Base-by-base conservation (phyloP, 1,140 invertebrate genomes). In the Lordiphosa stackelbergi region DNA sequence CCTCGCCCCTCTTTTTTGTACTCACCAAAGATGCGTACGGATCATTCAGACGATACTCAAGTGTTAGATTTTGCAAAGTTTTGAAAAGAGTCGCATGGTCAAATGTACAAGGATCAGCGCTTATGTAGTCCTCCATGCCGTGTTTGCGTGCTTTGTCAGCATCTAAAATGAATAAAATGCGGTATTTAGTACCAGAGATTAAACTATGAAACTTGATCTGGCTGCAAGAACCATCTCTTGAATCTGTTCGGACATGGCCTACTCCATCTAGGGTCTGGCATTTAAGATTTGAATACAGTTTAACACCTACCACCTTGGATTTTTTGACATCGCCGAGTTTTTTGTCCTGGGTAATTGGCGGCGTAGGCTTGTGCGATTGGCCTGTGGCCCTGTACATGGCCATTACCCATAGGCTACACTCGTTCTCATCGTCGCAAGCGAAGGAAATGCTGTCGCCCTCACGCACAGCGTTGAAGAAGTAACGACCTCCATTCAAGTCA, bases 101-200 rank as follows among this genome's bases (percentile, higher is more conserved):
- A 89, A 97, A 98, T 88, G 94, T 95, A 86, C 97, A 98, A 3
- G 98, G 98, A 91, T 99, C 97, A 5, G 97, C 97, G 75, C 97
- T 97, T 65, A 99, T 99, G 88, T 95, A 98, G 88, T 99, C 98
- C 87, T 99, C 98, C 96, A 99, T 97, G 31, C 98, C 98, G 89
- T 99, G 97, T 88, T 99, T 99, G 41, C 96, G 91, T 0, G 97
- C 97, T 87, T 97, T 92, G 85, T 99, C 98, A 46, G 97, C 95
- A 91, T 99, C 96, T 86, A 24, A 38, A 5, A 24, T 24, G 22
- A 1, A 24, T 24, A 24, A 24, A 24, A 24, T 6, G 1, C 0
- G 22, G 4, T 5, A 6, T 5, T 24, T 24, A 22, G 3, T 4
- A 22, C 5, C 22, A 22, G 22, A 22, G 22, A 22, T 4, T 4